Evolutionary conservation across 1,140 invertebrate species (phyloP).

Genomic region (Saccostrea echinata): DNA sequence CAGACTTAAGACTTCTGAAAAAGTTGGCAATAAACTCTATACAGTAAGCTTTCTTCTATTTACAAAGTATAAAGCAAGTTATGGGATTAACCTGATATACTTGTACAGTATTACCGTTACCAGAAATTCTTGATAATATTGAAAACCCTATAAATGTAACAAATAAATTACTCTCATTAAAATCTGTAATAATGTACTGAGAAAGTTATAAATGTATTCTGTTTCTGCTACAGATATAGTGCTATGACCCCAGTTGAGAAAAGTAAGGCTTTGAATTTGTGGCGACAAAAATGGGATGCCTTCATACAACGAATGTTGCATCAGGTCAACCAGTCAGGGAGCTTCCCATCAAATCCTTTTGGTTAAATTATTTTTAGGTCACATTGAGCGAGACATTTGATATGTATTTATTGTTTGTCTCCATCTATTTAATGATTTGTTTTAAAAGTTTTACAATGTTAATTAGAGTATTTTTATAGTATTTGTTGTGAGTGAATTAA

Average conservation of each 20-base stretch:
- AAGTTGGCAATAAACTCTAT: conserved; percentile 90
- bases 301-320: conserved; percentile 64
- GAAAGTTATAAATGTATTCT: background rate
- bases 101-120: no score
- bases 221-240: conserved; percentile 69
- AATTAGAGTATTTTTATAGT: background rate
- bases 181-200: no score
- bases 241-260: conserved; percentile 67
- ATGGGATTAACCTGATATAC: no score
- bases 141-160: no score
- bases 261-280: conserved; percentile 58
- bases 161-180: no score
- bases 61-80: background rate
- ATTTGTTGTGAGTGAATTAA: background rate
- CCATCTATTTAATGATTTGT: no score
- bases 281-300: conserved; percentile 69
- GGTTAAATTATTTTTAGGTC: background rate
- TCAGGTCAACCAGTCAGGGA: conserved; percentile 1
- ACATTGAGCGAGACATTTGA: no score
- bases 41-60: conserved; percentile 79
- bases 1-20: conserved; percentile 88
- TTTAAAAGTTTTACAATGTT: background rate
- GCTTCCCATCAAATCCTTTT: background rate
- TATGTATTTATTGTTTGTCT: no score
- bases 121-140: no score